These are phyloP conservation scores for Porites rus DNA, from an alignment of 92 coral and sea anemone species.

Conservation along the genomic window DNA sequence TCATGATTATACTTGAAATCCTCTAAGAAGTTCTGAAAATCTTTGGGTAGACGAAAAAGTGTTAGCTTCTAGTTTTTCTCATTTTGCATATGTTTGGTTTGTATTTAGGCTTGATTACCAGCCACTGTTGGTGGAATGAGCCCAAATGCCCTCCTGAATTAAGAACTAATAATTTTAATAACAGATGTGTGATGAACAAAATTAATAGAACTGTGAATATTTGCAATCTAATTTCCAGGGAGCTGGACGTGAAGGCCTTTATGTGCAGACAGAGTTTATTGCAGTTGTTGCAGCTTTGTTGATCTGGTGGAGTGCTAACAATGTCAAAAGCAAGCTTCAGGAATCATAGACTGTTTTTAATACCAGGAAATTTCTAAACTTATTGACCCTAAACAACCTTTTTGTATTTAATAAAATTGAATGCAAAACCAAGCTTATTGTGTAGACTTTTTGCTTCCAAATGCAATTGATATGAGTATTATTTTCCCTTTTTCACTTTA, in stretches of 20 bases:
- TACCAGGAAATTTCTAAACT: constrained; percentile 19
- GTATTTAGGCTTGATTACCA: too few species aligned
- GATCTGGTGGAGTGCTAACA: constrained; percentile 99
- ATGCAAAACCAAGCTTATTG: constrained; percentile 2
- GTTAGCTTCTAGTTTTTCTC: not conserved
- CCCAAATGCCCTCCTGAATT: too few species aligned
- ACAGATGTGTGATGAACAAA: too few species aligned
- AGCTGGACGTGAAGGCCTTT: constrained; percentile 98
- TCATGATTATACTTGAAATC: constrained; percentile 65
- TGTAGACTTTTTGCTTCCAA: too few species aligned
- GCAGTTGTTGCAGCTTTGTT: constrained; percentile 96
- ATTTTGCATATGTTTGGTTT: too few species aligned
- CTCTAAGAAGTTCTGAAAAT: constrained; percentile 99
- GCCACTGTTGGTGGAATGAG: too few species aligned
- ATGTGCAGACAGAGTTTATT: constrained; percentile 98
- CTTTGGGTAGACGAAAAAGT: constrained; percentile 28
- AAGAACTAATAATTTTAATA: too few species aligned
- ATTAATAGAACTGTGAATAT: not conserved
- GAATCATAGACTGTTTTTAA: constrained; percentile 65
- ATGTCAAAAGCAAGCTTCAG: constrained; percentile 92
- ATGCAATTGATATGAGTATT: too few species aligned
- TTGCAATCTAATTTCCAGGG: constrained; percentile 58
- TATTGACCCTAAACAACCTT: not conserved
- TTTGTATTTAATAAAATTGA: constrained; percentile 39
- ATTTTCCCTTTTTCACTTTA: too few species aligned